phyloP scores from a whole-genome alignment of 2,888 invertebrate species.

The Isotomurus palustris region DNA sequence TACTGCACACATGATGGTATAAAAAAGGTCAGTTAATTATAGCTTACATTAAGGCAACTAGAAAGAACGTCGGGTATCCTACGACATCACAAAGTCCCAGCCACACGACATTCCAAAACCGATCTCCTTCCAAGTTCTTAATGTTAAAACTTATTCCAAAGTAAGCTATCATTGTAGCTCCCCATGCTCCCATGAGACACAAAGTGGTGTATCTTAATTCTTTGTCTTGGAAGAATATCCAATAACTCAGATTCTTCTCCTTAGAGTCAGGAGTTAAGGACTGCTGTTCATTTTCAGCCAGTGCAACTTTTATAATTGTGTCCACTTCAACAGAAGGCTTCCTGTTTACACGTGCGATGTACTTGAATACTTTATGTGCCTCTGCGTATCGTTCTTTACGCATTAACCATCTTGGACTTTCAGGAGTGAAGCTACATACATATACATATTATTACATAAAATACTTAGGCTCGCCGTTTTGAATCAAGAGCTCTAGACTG shows the following conservation, averaged over 20 bases:
- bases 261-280: background rate
- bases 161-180: conserved; percentile 29
- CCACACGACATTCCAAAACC: conserved; percentile 24
- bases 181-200: conserved; percentile 34
- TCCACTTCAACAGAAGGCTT: background rate
- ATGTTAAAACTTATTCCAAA: conserved; percentile 40
- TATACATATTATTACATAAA: no score
- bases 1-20: no score
- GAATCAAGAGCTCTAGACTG: no score
- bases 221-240: conserved; percentile 21
- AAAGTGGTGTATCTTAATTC: conserved; percentile 25
- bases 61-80: conserved; percentile 28
- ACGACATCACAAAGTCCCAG: conserved; percentile 31
- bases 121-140: conserved; percentile 31
- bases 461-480: no score
- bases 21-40: no score
- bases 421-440: conserved; percentile 33
- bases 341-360: conserved; percentile 13
- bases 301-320: conserved; percentile 9
- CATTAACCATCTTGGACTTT: conserved; percentile 37
- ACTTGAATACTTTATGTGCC: conserved; percentile 15
- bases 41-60: conserved; percentile 3
- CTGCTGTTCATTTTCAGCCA: background rate
- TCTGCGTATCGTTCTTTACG: conserved; percentile 23
- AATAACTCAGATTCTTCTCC: conserved; percentile 6